phyloP scores from a whole-genome alignment of 2,888 invertebrate genomes.

The Drosophila leonis region DNA sequence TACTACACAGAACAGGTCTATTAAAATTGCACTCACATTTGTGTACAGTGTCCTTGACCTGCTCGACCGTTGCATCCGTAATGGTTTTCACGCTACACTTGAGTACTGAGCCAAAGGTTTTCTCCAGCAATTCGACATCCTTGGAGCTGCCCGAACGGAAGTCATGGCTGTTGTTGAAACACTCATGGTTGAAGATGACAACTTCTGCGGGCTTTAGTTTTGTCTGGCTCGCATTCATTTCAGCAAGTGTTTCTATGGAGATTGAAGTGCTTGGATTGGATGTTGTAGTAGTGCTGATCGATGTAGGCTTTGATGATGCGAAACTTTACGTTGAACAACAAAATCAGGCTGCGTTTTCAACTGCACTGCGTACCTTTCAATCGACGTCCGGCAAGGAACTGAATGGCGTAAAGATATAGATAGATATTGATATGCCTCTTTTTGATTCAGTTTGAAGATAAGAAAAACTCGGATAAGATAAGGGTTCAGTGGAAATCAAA shows the following conservation, averaged over 20 bases:
- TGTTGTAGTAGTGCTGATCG: not conserved
- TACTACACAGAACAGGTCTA: not conserved
- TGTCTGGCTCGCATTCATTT: slow-evolving; percentile 32
- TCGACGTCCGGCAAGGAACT: not conserved
- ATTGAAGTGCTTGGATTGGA: not conserved
- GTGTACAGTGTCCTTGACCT: slow-evolving; percentile 70
- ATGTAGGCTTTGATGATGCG: not conserved
- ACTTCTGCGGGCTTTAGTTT: slow-evolving; percentile 80
- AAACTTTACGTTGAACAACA: not conserved
- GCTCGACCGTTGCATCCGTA: slow-evolving; percentile 74
- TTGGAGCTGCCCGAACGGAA: slow-evolving; percentile 77
- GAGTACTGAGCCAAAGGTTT: slow-evolving; percentile 68
- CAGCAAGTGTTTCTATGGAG: slow-evolving; percentile 35
- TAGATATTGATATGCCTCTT: not conserved
- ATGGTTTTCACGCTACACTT: slow-evolving; percentile 77
- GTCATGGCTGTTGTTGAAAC: slow-evolving; percentile 77
- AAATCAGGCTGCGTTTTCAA: not conserved
- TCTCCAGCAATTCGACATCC: slow-evolving; percentile 76
- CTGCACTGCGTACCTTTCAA: not conserved
- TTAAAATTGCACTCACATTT: slow-evolving; percentile 74
- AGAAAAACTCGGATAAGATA: not conserved
- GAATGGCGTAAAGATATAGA: not conserved
- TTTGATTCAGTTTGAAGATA: not conserved
- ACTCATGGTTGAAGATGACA: slow-evolving; percentile 83
- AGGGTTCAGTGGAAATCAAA: not conserved